These are phyloP conservation scores for Drosophila saltans DNA, from an alignment of 1,140 invertebrate genomes.

Conservation along the genomic window DNA sequence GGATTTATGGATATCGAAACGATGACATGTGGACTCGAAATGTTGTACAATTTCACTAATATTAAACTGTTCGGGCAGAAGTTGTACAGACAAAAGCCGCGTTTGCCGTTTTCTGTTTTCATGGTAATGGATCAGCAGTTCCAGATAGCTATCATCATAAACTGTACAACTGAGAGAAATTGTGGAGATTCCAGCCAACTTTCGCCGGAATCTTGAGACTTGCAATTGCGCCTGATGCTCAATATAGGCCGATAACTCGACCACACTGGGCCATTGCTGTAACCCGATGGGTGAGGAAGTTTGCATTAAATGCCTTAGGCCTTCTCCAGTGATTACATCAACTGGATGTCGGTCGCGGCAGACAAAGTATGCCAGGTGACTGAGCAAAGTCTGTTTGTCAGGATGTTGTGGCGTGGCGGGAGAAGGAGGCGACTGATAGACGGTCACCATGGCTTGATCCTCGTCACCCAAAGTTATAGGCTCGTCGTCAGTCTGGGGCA, in stretches of 20 bases:
- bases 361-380: conserved; percentile 44
- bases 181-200: conserved; percentile 15
- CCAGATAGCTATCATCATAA: conserved; percentile 27
- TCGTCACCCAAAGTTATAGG: conserved; percentile 4
- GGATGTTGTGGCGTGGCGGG: not conserved
- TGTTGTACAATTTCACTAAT: conserved; percentile 32
- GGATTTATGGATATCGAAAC: conserved; percentile 46
- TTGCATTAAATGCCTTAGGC: conserved; percentile 35
- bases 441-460: conserved; percentile 3
- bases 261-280: conserved; percentile 19
- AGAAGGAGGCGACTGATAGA: not conserved
- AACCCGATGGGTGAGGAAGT: conserved; percentile 19
- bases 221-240: conserved; percentile 24
- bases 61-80: conserved; percentile 27
- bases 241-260: conserved; percentile 24
- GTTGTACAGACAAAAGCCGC: conserved; percentile 29
- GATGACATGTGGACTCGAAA: conserved; percentile 34
- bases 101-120: conserved; percentile 24
- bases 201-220: conserved; percentile 11
- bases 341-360: conserved; percentile 45
- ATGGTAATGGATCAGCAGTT: conserved; percentile 42
- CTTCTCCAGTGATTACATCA: conserved; percentile 31
- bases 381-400: not conserved
- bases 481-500: not conserved
- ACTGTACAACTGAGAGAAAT: conserved; percentile 42